A percentile compares a stretch with the other conserved stretches of the same genome.
Evolutionary conservation across 2,888 invertebrate genomes (phyloP).

Genomic region (Aporophyla nigra): DNA sequence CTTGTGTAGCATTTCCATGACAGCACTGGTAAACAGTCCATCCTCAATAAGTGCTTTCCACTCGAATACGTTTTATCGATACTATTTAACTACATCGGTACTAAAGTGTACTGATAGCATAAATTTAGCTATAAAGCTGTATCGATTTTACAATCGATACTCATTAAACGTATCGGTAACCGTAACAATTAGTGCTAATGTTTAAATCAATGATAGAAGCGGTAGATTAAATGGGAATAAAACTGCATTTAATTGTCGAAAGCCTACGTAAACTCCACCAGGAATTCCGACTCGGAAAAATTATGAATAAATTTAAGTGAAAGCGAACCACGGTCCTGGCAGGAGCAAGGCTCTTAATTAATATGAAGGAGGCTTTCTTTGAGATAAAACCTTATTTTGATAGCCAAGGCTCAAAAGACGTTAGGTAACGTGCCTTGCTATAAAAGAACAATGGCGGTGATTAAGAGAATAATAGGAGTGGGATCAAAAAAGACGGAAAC

Average conservation of each 20-base stretch:
- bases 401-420: constrained; percentile 47
- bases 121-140: constrained; percentile 31
- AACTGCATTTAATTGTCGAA: constrained; percentile 20
- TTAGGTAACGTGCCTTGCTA: constrained; percentile 45
- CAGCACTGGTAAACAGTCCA: constrained; percentile 4
- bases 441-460: constrained; percentile 59
- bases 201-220: constrained; percentile 35
- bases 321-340: constrained; percentile 53
- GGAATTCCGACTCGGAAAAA: constrained; percentile 24
- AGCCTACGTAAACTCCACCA: constrained; percentile 28
- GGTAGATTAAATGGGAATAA: constrained; percentile 6
- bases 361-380: constrained; percentile 63
- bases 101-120: constrained; percentile 38
- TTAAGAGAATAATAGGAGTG: constrained; percentile 55
- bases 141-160: constrained; percentile 41
- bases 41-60: constrained; percentile 6
- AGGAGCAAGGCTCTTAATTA: constrained; percentile 61
- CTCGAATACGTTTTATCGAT: constrained; percentile 21
- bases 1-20: constrained; percentile 9
- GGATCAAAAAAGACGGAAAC: constrained; percentile 51
- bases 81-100: constrained; percentile 34
- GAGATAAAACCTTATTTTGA: constrained; percentile 60
- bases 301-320: constrained; percentile 50
- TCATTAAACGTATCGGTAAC: constrained; percentile 44
- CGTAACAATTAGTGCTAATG: constrained; percentile 47